Percentiles rank a stretch among this genome's conserved stretches.
These are phyloP conservation scores for Drosophila saltans DNA, from an alignment of 1,140 invertebrate species.

Conservation along the genomic window DNA sequence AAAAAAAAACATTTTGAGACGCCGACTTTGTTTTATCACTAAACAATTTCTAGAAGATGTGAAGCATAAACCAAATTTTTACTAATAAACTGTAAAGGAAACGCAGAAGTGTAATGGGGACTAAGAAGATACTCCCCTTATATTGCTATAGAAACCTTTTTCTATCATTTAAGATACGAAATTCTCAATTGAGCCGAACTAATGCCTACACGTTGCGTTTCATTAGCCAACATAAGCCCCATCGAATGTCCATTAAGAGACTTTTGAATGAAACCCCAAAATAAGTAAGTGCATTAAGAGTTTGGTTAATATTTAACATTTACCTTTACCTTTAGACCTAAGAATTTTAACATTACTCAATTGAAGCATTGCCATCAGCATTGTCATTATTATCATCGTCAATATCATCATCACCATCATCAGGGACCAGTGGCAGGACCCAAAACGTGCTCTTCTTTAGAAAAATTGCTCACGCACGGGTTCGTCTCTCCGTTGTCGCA, in stretches of 20 bases:
- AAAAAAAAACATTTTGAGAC: too few relatives aligned
- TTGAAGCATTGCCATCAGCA: conserved; percentile 29
- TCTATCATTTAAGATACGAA: not conserved
- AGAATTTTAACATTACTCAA: conserved; percentile 25
- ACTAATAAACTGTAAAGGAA: too few relatives aligned
- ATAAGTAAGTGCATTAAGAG: conserved; percentile 34
- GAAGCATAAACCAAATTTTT: too few relatives aligned
- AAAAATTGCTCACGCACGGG: conserved; percentile 73
- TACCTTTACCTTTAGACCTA: conserved; percentile 19
- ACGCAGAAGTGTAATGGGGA: too few relatives aligned
- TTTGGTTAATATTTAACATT: conserved; percentile 47
- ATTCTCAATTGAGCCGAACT: conserved; percentile 8
- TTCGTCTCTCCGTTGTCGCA: conserved; percentile 31
- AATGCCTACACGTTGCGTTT: conserved; percentile 39
- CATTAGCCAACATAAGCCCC: conserved; percentile 36
- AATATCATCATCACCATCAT: conserved; percentile 27
- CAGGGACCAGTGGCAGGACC: conserved; percentile 19
- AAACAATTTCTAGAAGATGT: too few relatives aligned
- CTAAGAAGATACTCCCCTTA: too few relatives aligned
- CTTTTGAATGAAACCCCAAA: conserved; percentile 22
- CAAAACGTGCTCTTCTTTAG: conserved; percentile 59
- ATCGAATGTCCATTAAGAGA: conserved; percentile 33
- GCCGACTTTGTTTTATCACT: too few relatives aligned
- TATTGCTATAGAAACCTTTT: not conserved
- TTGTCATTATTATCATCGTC: conserved; percentile 21